These are phyloP conservation scores for Craseonycteris thonglongyai DNA, from an alignment of 2,113 vertebrate genomes.

Conservation along the genomic window DNA sequence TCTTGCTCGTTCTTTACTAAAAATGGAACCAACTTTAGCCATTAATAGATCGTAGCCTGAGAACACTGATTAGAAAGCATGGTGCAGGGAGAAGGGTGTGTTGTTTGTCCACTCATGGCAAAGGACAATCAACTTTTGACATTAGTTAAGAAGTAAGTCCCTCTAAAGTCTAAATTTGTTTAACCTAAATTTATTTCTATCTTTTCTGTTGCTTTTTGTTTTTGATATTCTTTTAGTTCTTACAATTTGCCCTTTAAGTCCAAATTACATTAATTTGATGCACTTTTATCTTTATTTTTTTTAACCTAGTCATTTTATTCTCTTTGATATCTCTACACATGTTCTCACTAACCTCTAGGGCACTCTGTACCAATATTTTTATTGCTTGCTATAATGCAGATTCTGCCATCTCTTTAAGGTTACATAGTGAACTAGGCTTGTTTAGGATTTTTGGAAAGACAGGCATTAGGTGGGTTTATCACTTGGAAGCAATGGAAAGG, in stretches of 20 bases:
- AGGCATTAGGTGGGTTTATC: slow-evolving; percentile 12
- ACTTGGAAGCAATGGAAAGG: not conserved
- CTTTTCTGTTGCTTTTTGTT: slow-evolving; percentile 25
- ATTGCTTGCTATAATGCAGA: not conserved
- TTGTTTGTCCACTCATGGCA: not conserved
- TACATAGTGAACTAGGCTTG: not conserved
- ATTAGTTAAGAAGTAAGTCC: not conserved
- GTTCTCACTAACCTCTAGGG: not conserved
- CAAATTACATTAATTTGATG: not conserved
- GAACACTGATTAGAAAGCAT: not conserved
- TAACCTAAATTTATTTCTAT: not conserved
- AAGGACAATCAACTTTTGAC: slow-evolving; percentile 23
- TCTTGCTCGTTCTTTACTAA: not conserved
- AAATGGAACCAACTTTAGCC: not conserved
- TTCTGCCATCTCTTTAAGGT: slow-evolving; percentile 24
- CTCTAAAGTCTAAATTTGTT: slow-evolving; percentile 20
- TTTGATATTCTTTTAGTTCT: not conserved
- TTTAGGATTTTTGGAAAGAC: slow-evolving; percentile 1
- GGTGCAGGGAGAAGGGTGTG: not conserved
- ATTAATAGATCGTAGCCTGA: not conserved
- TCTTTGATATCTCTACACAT: not conserved
- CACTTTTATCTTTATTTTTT: not conserved
- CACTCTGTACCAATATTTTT: not conserved
- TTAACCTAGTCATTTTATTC: slow-evolving; percentile 19
- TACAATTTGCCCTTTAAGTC: slow-evolving; percentile 24